Evolutionary conservation across 2,113 vertebrate species (phyloP).

Genomic region (Crotalus helleri): DNA sequence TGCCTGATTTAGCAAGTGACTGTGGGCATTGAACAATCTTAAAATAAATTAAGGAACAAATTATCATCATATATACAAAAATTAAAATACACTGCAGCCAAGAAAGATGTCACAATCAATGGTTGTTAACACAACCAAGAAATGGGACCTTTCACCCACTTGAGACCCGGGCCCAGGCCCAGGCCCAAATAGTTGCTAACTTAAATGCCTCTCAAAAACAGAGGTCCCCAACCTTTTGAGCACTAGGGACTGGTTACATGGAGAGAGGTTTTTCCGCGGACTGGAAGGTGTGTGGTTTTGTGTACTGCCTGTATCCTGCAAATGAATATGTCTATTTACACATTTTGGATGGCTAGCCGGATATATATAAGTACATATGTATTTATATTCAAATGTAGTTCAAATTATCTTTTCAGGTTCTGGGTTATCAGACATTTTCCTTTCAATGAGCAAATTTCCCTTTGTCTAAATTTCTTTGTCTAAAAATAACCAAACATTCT

Average conservation of each 20-base stretch:
- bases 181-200: background rate
- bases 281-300: too few relatives aligned
- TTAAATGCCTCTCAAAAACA: background rate
- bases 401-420: conserved; percentile 19
- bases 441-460: conserved; percentile 33
- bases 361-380: background rate
- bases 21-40: background rate
- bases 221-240: too few relatives aligned
- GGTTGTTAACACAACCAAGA: background rate
- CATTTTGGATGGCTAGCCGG: conserved; percentile 11
- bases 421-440: conserved; percentile 24
- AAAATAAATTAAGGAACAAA: background rate
- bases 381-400: conserved; percentile 11
- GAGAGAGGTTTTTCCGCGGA: too few relatives aligned
- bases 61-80: background rate
- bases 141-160: background rate
- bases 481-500: conserved; percentile 35
- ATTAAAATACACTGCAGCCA: background rate
- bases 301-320: too few relatives aligned
- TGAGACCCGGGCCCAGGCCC: background rate
- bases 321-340: conserved; percentile 8
- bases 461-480: conserved; percentile 42
- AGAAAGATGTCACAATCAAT: background rate
- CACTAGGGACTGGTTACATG: too few relatives aligned
- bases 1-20: background rate